Conservation (phyloP, 2,113 vertebrate species). For the Pantherophis guttatus region DNA sequence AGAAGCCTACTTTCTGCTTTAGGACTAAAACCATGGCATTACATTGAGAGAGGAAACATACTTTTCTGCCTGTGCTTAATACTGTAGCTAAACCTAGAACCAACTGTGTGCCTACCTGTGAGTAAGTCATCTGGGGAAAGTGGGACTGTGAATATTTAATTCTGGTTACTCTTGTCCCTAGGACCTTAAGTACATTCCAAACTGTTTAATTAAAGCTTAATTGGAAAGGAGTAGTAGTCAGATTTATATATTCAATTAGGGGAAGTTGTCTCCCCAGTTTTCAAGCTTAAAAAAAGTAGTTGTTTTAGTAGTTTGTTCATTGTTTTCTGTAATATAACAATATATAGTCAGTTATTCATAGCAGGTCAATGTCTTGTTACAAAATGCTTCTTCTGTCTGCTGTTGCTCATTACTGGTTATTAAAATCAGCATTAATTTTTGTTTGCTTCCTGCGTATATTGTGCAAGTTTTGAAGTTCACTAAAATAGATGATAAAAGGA, state of each 20-base stretch:
- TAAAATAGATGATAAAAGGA: not conserved
- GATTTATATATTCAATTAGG: conserved; percentile 33
- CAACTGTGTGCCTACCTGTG: not conserved
- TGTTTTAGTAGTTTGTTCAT: too few species aligned
- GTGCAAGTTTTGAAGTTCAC: not conserved
- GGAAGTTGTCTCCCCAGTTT: conserved; percentile 20
- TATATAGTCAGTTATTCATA: conserved; percentile 47
- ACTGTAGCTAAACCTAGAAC: not conserved
- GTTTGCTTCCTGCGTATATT: conserved; percentile 19
- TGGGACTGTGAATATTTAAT: not conserved
- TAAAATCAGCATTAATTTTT: conserved; percentile 14
- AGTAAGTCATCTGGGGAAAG: not conserved
- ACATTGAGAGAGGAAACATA: not conserved
- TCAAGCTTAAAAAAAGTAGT: conserved; percentile 33
- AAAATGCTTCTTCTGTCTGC: conserved; percentile 47
- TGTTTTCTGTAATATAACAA: conserved; percentile 39
- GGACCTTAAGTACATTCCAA: conserved; percentile 10
- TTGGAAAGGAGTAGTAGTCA: conserved; percentile 34
- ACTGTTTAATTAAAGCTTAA: conserved; percentile 43
- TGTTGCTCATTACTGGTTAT: conserved; percentile 29
- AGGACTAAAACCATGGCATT: not conserved
- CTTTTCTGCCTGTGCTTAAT: not conserved
- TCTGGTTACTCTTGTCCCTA: not conserved
- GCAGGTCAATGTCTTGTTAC: conserved; percentile 44
- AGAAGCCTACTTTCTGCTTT: not conserved